phyloP scores from a whole-genome alignment of 1,140 invertebrate species.

The Apis dorsata region DNA sequence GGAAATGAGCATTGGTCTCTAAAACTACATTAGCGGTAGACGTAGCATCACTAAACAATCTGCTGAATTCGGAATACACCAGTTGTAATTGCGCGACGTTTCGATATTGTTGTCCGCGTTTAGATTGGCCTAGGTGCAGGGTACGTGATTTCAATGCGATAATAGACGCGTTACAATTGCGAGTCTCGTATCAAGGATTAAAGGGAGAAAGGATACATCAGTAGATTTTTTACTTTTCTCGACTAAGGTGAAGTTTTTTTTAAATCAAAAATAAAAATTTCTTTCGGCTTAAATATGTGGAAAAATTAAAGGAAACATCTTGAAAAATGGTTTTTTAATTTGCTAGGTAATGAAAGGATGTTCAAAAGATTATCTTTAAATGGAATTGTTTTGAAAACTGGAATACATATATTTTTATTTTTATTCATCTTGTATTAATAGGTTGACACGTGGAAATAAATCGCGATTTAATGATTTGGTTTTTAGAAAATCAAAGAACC shows the following conservation, averaged over 20 bases:
- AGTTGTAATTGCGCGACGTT: background rate
- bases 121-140: background rate
- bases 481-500: too few species aligned
- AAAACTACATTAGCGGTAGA: slow-evolving; percentile 16
- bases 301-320: background rate
- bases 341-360: background rate
- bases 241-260: background rate
- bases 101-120: slow-evolving; percentile 1
- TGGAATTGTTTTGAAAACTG: background rate
- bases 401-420: background rate
- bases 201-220: too few species aligned
- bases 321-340: background rate
- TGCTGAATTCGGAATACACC: slow-evolving; percentile 15
- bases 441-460: background rate
- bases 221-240: too few species aligned
- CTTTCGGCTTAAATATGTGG: background rate
- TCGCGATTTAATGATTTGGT: too few species aligned
- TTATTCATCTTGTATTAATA: background rate
- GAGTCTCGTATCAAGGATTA: background rate
- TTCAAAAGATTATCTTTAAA: background rate
- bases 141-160: background rate
- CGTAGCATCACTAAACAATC: background rate
- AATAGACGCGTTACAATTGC: background rate
- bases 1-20: too few species aligned
- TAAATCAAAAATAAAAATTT: background rate